Percentiles rank a stretch among this genome's conserved stretches.
These are phyloP conservation scores for Horisme vitalbata DNA, from an alignment of 2,888 invertebrate genomes.

Conservation along the genomic window DNA sequence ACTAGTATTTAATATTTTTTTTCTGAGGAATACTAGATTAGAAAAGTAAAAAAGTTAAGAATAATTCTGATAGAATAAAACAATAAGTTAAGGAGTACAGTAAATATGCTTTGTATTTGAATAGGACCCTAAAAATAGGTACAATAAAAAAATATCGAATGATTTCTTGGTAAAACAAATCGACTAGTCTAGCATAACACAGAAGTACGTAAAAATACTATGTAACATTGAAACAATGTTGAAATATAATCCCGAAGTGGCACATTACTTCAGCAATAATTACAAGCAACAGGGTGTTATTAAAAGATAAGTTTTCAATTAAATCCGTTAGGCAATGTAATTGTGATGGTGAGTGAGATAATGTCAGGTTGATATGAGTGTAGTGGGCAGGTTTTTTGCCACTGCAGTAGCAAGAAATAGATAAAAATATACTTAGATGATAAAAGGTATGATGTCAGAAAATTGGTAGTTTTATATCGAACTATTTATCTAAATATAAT, in stretches of 20 bases:
- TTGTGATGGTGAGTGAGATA: constrained; percentile 31
- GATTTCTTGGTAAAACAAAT: no score
- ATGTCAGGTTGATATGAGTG: constrained; percentile 38
- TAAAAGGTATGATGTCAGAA: constrained; percentile 15
- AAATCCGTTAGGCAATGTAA: constrained; percentile 32
- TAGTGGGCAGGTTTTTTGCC: constrained; percentile 20
- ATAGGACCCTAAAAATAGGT: no score
- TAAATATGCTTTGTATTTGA: no score
- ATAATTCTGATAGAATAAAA: no score
- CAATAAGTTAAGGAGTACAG: no score
- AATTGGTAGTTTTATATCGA: no score
- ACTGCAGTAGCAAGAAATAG: constrained; percentile 2
- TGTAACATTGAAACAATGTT: neutral
- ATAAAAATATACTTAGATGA: neutral
- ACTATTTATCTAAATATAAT: no score
- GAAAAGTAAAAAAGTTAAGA: no score
- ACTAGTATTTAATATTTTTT: no score
- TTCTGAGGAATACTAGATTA: no score
- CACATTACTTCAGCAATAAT: constrained; percentile 15
- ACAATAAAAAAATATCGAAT: no score
- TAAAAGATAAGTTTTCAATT: constrained; percentile 45
- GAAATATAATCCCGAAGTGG: constrained; percentile 11
- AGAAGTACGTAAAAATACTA: neutral
- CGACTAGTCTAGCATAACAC: no score
- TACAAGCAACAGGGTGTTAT: constrained; percentile 26